phyloP scores from a whole-genome alignment of 2,888 invertebrate genomes.

The Drepanosiphum platanoidis region DNA sequence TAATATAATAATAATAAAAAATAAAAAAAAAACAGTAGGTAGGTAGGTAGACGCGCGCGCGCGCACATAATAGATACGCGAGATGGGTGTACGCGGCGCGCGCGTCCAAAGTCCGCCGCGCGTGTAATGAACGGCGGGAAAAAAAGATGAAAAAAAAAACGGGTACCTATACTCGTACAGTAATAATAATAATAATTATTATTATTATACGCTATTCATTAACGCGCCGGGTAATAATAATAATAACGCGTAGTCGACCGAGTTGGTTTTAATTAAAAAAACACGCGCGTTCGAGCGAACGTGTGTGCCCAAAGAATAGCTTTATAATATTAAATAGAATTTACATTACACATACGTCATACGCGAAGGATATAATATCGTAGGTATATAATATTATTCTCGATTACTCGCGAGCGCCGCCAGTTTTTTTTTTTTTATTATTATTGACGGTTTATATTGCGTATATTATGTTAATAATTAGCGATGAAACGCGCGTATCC shows the following conservation, averaged over 20 bases:
- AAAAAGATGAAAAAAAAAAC: not conserved
- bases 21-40: constrained; percentile 1
- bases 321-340: too few relatives aligned
- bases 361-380: too few relatives aligned
- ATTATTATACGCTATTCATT: constrained; percentile 31
- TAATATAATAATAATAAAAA: constrained; percentile 21
- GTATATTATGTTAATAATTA: too few relatives aligned
- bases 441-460: too few relatives aligned
- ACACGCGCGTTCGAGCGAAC: not conserved
- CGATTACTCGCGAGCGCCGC: too few relatives aligned
- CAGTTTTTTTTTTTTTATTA: too few relatives aligned
- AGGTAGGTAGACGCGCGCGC: constrained; percentile 8
- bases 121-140: not conserved
- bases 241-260: not conserved
- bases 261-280: constrained; percentile 53
- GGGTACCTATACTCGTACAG: not conserved
- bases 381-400: too few relatives aligned
- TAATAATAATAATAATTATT: too few relatives aligned
- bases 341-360: too few relatives aligned
- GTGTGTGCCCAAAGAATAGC: too few relatives aligned
- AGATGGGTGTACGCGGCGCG: constrained; percentile 24
- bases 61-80: too few relatives aligned
- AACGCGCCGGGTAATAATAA: not conserved
- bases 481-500: too few relatives aligned
- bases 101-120: not conserved